A percentile compares a stretch with the other conserved stretches of the same genome.
These are phyloP conservation scores for Acrocephalus arundinaceus DNA, from an alignment of 2,113 vertebrate genomes.

Conservation along the genomic window DNA sequence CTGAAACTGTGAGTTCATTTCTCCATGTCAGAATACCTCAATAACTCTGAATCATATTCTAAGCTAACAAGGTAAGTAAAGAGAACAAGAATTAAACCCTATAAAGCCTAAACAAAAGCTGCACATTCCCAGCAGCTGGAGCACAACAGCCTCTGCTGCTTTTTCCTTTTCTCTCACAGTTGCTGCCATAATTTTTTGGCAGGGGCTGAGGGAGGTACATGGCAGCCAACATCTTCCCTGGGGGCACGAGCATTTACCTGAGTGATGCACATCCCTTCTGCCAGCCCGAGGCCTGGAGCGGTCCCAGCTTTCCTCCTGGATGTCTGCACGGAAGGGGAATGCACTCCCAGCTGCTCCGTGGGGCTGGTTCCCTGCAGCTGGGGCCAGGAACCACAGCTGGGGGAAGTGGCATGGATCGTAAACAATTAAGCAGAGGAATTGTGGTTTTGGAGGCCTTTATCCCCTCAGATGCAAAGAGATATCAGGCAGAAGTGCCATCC, in stretches of 20 bases:
- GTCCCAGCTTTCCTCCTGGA: neutral
- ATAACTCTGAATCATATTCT: neutral
- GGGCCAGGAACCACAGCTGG: neutral
- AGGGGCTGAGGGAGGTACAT: neutral
- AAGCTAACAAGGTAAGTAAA: neutral
- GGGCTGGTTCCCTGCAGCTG: neutral
- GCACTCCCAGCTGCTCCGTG: neutral
- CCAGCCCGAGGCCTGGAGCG: neutral
- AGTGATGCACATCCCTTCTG: neutral
- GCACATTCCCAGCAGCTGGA: neutral
- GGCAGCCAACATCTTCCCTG: constrained; percentile 21
- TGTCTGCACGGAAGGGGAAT: neutral
- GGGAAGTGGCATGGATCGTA: neutral
- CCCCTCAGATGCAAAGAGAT: neutral
- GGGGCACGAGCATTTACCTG: constrained; percentile 5
- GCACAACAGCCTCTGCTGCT: neutral
- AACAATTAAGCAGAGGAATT: neutral
- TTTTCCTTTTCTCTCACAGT: neutral
- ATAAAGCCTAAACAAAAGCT: neutral
- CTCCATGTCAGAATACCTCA: neutral
- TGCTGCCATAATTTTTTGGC: neutral
- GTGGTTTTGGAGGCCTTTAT: neutral
- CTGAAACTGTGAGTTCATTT: neutral
- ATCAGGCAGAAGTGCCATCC: neutral
- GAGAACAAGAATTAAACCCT: neutral